A percentile compares a stretch with the other conserved stretches of the same genome.
Evolutionary conservation across 2,888 invertebrate species (phyloP).

Genomic region (Choristoneura rosaceana): DNA sequence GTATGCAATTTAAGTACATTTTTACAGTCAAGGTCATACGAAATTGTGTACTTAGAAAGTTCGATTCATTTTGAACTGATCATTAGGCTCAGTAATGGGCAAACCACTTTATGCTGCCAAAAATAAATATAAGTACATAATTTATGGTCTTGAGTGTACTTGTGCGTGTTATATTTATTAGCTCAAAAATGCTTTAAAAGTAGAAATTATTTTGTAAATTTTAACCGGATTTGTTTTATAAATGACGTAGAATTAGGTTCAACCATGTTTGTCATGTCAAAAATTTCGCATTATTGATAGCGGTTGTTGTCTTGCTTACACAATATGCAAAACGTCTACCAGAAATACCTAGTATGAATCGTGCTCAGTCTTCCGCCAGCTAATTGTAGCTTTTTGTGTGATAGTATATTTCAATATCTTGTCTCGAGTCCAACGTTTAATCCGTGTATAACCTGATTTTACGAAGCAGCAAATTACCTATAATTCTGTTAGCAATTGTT

Average conservation of each 20-base stretch:
- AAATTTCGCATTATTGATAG: background rate
- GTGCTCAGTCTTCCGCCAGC: background rate
- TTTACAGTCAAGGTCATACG: slow-evolving; percentile 1
- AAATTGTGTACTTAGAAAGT: background rate
- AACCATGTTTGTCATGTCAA: background rate
- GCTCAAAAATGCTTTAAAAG: slow-evolving; percentile 10
- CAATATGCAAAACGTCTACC: background rate
- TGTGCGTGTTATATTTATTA: background rate
- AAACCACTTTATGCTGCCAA: too few species aligned
- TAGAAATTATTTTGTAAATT: slow-evolving; percentile 4
- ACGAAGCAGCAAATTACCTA: background rate
- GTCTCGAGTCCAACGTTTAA: background rate
- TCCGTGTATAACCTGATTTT: background rate
- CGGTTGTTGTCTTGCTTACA: background rate
- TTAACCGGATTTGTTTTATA: background rate
- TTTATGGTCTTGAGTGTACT: background rate
- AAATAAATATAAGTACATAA: background rate
- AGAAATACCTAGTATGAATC: background rate
- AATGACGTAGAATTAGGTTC: background rate
- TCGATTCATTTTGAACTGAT: too few species aligned
- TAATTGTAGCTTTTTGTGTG: background rate
- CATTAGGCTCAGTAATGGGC: too few species aligned
- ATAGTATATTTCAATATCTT: background rate
- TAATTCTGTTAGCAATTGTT: background rate
- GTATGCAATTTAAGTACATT: background rate